phyloP scores from a whole-genome alignment of 1,140 invertebrate genomes.

The Lamellibrachia luymesi region DNA sequence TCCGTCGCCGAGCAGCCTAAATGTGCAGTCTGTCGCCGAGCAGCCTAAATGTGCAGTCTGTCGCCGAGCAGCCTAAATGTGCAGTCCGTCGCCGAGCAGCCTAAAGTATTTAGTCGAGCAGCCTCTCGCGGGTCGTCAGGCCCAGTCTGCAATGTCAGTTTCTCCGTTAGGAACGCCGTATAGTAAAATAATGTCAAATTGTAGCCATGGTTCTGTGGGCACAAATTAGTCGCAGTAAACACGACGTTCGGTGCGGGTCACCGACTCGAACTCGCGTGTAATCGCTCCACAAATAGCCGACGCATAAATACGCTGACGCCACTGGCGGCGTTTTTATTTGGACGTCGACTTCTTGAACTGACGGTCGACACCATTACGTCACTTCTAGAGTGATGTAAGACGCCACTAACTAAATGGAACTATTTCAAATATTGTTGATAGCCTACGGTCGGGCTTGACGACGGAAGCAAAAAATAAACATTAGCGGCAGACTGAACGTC shows the following conservation, averaged over 20 bases:
- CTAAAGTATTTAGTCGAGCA: too few relatives aligned
- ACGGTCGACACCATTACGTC: neutral
- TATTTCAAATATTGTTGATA: neutral
- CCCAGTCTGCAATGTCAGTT: too few relatives aligned
- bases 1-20: too few relatives aligned
- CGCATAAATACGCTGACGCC: neutral
- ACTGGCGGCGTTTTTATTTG: neutral
- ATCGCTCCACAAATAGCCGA: neutral
- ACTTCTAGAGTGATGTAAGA: neutral
- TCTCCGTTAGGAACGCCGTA: too few relatives aligned
- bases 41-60: too few relatives aligned
- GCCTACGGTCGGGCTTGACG: neutral
- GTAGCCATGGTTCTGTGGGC: neutral
- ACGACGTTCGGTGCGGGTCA: neutral
- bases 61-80: too few relatives aligned
- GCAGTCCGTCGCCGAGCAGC: too few relatives aligned
- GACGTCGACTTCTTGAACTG: neutral
- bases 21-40: too few relatives aligned
- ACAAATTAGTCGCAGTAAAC: neutral
- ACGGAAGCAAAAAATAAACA: neutral
- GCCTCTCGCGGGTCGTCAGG: too few relatives aligned
- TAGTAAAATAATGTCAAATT: neutral
- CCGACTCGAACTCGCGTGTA: neutral
- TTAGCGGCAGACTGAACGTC: neutral
- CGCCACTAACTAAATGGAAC: neutral